A percentile compares a stretch with the other conserved stretches of the same genome.
Conservation (phyloP, 2,113 vertebrate genomes). For the Taurulus bubalis region DNA sequence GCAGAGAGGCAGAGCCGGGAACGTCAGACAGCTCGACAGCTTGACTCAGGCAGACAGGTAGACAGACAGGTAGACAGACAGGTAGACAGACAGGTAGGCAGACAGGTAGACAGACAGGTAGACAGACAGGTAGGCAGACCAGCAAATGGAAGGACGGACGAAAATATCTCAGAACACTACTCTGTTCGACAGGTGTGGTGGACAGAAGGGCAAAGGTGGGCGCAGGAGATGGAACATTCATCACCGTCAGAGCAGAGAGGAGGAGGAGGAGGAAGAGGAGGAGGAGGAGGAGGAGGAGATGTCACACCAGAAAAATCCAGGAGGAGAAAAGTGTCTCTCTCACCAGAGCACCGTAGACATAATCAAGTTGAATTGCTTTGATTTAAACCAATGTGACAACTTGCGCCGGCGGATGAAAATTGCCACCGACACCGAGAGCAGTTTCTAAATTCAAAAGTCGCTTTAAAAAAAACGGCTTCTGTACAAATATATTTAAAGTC, state of each 20-base stretch:
- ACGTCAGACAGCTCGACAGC: conserved; percentile 29
- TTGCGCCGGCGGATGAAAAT: neutral
- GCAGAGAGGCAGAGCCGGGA: neutral
- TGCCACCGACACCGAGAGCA: neutral
- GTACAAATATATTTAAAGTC: neutral
- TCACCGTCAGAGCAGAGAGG: conserved; percentile 1
- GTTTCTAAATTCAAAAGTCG: conserved; percentile 9
- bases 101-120: too few relatives aligned
- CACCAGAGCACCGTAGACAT: neutral
- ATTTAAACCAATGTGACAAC: neutral
- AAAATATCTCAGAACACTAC: conserved; percentile 19
- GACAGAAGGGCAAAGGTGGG: neutral
- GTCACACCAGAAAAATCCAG: neutral
- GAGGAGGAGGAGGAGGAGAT: neutral
- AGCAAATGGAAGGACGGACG: neutral
- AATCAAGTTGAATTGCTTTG: neutral
- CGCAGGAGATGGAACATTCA: neutral
- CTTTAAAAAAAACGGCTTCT: conserved; percentile 2
- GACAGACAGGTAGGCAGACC: conserved; percentile 7
- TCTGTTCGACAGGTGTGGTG: neutral
- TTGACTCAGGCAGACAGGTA: conserved; percentile 3
- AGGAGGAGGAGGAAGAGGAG: neutral
- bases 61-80: neutral
- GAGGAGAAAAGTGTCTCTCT: neutral
- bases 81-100: too few relatives aligned